Base-by-base conservation (phyloP, 2,888 invertebrate species). In the Chromoteleia sp. region DNA sequence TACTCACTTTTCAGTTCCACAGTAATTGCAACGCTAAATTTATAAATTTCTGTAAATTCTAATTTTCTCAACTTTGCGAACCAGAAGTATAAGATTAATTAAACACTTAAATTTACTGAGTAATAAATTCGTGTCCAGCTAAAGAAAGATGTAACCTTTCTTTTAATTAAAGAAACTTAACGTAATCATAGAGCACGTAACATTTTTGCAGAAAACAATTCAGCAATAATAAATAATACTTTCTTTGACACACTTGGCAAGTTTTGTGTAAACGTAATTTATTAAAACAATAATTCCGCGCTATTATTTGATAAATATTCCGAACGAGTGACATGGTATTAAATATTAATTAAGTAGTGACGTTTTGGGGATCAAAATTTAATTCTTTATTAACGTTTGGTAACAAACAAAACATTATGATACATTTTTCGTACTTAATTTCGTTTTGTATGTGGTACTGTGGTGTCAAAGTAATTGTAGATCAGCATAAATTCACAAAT, bases 161-260 rank as follows among this genome's bases (percentile, higher is more conserved):
- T 58, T 71, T 59, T 71, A 71, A 71, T 71, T 50, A 59, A 70
- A 58, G 29, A 41, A 71, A 29, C 25, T 70, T 36, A 61, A 52
- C 59, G 43, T 73, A 73, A 61, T 73, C 52, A 73, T 43, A 61
- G 19, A 30, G 52, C 41, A 30, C 73, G 36, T 63, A 54, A 54
- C 45, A 45, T 63, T 63, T 74, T 54, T 74, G 39, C 65, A 33
- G 45, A 48, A 43, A 43, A 54, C 30, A 48, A 63, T 74, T 54
- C 56, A 43, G 12, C 33, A 41, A 33, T 30, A 10, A 54, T 43
- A 74, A 74, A 74, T 56, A 56, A 54, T 45, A 36, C 73, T 74
- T 74, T 74, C 73, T 74, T 63, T 56, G 61, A 45, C 73, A 74
- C 30, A 63, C 33, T 63, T 74, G 8, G 33, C 36, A 54, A 25